Base-by-base conservation (phyloP, 2,888 invertebrate species). In the Ormyrus labotus region DNA sequence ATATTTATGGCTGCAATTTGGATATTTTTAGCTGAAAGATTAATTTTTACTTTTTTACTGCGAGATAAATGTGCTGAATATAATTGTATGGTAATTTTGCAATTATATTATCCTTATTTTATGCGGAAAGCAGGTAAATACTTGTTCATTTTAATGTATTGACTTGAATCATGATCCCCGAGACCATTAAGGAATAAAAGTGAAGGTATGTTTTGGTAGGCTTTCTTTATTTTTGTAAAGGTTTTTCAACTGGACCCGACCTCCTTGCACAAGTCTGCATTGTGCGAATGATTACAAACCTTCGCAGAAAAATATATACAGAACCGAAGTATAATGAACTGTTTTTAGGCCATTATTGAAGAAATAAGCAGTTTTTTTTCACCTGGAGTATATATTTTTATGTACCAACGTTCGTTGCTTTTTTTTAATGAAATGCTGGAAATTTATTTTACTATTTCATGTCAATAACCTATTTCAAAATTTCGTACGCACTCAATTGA, bases 181-280 rank as follows among this genome's bases (percentile, higher is more conserved):
- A 48, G 19, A 48, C 48, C 34, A 34, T 47, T n/a, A 9, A 9
- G 45, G 6, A 55, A 45, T 57, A 10, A 58, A 67, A 48, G 53
- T 55, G 67, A 57, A 74, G 19, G 34, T 34, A 51, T 58, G 58
- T 68, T 69, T 76, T 61, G 67, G 50, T 19, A 60, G 19, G 63
- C 76, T 76, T 76, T 69, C 76, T 76, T 76, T 69, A 69, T 76
- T 76, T 76, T 69, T 69, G 48, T 9, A 63, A 63, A 69, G 76
- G 48, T 58, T 63, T 69, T 76, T 68, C 61, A 76, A 76, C 69
- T 61, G 51, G 45, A 19, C 60, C n/a, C n/a, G 58, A 51, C 45
- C 51, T n/a, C 61, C 61, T 61, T 76, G 61, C 9, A 55, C 34
- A 34, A 34, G 34, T 34, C 34, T 34, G 34, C 51, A 10, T 19